A percentile compares a stretch with the other conserved stretches of the same genome.
Evolutionary conservation across 2,113 vertebrate genomes (phyloP).

Genomic region (Alligator sinensis): DNA sequence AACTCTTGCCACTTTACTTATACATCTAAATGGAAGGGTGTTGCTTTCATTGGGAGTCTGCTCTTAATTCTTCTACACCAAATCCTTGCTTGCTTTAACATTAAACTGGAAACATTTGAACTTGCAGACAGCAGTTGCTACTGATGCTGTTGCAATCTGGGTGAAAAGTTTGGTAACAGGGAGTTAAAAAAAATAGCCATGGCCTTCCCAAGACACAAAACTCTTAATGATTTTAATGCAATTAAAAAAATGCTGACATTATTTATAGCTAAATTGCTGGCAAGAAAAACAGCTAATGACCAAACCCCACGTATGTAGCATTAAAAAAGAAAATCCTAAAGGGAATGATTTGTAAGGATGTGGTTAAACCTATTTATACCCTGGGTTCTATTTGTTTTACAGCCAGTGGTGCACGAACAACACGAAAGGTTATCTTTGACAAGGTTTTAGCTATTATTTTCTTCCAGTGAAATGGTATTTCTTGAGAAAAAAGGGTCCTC

Average conservation of each 20-base stretch:
- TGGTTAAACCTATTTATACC: conserved; percentile 84
- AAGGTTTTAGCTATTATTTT: conserved; percentile 90
- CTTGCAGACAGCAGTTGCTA: conserved; percentile 66
- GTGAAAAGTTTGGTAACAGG: conserved; percentile 77
- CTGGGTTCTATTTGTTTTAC: conserved; percentile 86
- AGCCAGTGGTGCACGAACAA: conserved; percentile 78
- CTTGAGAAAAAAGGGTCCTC: conserved; percentile 97
- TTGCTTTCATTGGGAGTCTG: conserved; percentile 57
- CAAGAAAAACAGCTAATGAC: conserved; percentile 67
- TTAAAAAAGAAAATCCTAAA: conserved; percentile 64
- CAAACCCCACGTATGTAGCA: conserved; percentile 24
- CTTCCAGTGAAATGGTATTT: conserved; percentile 93
- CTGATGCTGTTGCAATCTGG: conserved; percentile 75
- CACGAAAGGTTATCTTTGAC: conserved; percentile 90
- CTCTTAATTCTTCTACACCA: conserved; percentile 60
- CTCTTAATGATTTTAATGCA: conserved; percentile 48
- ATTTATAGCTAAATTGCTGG: conserved; percentile 69
- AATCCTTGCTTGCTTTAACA: conserved; percentile 47
- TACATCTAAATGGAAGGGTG: conserved; percentile 46
- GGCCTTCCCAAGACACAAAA: conserved; percentile 54
- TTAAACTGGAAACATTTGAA: neutral
- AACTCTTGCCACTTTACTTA: neutral
- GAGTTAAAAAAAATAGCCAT: conserved; percentile 43
- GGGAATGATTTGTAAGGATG: conserved; percentile 82
- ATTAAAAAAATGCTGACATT: conserved; percentile 75